phyloP scores from a whole-genome alignment of 2,113 vertebrate species.

The Erythrolamprus reginae region DNA sequence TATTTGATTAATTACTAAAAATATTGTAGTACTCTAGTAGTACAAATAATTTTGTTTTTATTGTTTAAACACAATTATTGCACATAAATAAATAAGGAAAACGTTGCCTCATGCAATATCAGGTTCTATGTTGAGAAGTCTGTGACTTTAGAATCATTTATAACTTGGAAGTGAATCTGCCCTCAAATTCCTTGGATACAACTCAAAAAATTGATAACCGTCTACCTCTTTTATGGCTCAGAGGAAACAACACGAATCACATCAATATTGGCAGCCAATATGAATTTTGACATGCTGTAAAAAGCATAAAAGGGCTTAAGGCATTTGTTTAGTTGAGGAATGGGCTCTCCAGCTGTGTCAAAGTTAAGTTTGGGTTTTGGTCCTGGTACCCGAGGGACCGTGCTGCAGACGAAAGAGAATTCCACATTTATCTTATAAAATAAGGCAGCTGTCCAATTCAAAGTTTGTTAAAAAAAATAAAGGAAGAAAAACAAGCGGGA shows the following conservation, averaged over 20 bases:
- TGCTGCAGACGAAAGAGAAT: conserved; percentile 79
- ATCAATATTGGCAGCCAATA: conserved; percentile 79
- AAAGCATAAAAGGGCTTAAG: conserved; percentile 77
- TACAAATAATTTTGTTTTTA: too few species aligned
- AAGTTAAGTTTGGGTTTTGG: conserved; percentile 74
- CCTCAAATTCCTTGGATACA: conserved; percentile 77
- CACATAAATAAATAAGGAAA: conserved; percentile 57
- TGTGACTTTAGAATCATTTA: conserved; percentile 87
- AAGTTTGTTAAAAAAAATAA: background rate
- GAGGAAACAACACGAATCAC: conserved; percentile 75
- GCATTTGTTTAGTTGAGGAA: conserved; percentile 81
- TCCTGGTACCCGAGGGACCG: conserved; percentile 65
- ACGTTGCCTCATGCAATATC: conserved; percentile 77
- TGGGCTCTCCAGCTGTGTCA: conserved; percentile 73
- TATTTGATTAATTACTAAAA: too few species aligned
- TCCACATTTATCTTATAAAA: conserved; percentile 74
- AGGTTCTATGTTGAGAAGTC: conserved; percentile 77
- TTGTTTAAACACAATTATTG: conserved; percentile 62
- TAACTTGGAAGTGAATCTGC: conserved; percentile 81
- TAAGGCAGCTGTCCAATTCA: conserved; percentile 58
- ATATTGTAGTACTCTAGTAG: too few species aligned
- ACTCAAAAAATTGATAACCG: conserved; percentile 88
- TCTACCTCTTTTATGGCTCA: conserved; percentile 75
- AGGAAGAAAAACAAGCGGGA: background rate
- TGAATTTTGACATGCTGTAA: conserved; percentile 78